Conservation (phyloP, 2,888 invertebrate species). For the Archaeoteleia sp. region DNA sequence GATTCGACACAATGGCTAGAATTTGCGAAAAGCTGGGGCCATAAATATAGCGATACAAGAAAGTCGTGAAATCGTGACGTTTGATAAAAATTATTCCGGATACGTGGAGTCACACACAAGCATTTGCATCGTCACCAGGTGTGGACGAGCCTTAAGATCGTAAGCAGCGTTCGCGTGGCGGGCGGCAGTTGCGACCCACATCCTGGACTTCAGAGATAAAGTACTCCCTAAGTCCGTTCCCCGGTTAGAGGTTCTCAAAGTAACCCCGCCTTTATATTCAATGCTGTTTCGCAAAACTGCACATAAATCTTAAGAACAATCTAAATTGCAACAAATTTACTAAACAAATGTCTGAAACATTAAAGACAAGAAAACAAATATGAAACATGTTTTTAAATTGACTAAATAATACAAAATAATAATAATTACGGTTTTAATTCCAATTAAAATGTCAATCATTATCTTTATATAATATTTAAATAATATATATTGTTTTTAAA, state of each 20-base stretch:
- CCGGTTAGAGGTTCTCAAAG: constrained; percentile 70
- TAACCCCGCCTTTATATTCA: constrained; percentile 67
- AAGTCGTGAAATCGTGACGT: constrained; percentile 47
- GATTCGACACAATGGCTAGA: constrained; percentile 36
- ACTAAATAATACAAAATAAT: no score
- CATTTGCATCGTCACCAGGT: constrained; percentile 57
- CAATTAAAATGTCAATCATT: no score
- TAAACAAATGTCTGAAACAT: no score
- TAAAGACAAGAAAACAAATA: not conserved
- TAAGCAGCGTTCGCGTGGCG: constrained; percentile 67
- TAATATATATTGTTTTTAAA: constrained; percentile 15
- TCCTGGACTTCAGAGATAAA: constrained; percentile 67
- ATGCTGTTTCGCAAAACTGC: constrained; percentile 31
- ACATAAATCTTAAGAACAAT: constrained; percentile 41
- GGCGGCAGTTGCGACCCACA: constrained; percentile 73
- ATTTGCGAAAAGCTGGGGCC: constrained; percentile 23
- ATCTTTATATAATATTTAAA: no score
- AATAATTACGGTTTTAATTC: no score
- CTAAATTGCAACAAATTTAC: no score
- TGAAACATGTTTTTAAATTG: no score
- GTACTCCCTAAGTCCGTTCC: constrained; percentile 69
- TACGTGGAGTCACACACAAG: constrained; percentile 25
- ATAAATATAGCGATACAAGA: constrained; percentile 45
- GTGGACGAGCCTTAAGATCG: constrained; percentile 64
- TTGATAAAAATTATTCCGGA: constrained; percentile 35